Base-by-base conservation (phyloP, 2,888 invertebrate genomes). In the Sphaerophoria taeniata region DNA sequence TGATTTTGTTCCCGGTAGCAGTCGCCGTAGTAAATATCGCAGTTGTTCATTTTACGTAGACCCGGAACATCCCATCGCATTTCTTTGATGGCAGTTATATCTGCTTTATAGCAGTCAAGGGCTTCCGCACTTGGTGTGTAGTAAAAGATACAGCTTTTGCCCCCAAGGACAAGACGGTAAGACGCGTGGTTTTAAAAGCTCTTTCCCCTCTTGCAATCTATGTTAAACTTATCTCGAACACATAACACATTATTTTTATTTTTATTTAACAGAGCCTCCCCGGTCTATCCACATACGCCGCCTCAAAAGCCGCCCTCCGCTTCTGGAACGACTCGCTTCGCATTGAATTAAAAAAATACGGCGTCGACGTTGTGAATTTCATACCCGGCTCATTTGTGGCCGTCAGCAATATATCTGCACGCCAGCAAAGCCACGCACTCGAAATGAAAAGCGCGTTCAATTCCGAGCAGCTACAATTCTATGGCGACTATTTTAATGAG, bases 371-470 rank as follows among this genome's bases (percentile, higher is more conserved):
- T 49, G 92, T 96, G 0, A 94, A 94, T 82, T 95, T 97, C 89
- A 93, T 97, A 84, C 97, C 97, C 69, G 97, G 96, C 55, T 96
- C 96, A 3, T 96, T 97, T 88, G 92, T 95, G 0, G 90, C 90
- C 1, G 93, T 94, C 58, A 96, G 96, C 88, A 95, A 95, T 88
- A 94, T 97, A 80, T 93, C 96, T 88, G 92, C 94, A 0, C 92
- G 92, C 5, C 96, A 97, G 91, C 90, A 92, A 33, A 90, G 92
- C 34, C 92, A 95, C 71, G 95, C 94, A 7, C 91, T 93, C 31
- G 92, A 93, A 87, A 97, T 97, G 96, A 92, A 94, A 72, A 90
- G 93, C 3, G 91, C 93, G 70, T 94, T 97, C 90, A 93, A 93
- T 49, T 91, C 92, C 0, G 95, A 96, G 89, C 95, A 95, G 88